Evolutionary conservation across 64 coral and sea anemone species (phyloP).

Genomic region (Pocillopora damicornis): DNA sequence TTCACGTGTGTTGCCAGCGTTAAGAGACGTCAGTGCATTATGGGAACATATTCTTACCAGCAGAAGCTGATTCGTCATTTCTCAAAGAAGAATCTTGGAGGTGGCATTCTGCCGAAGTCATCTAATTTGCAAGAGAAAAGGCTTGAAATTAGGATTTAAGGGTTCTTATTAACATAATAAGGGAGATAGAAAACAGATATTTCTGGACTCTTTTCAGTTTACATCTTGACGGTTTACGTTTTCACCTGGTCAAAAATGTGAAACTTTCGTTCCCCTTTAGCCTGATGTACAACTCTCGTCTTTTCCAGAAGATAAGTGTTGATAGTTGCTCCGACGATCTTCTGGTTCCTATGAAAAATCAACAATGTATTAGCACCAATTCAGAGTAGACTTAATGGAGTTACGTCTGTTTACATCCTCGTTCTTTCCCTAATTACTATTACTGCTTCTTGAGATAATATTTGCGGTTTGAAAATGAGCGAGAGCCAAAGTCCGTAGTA

Average conservation of each 20-base stretch:
- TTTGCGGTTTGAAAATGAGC: too few species aligned
- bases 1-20: neutral
- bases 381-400: too few species aligned
- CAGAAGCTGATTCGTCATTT: neutral
- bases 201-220: too few species aligned
- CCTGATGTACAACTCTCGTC: slow-evolving; percentile 82
- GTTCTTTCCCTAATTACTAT: too few species aligned
- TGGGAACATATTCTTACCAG: neutral
- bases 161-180: too few species aligned
- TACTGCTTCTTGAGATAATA: too few species aligned
- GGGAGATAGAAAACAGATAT: too few species aligned
- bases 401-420: too few species aligned
- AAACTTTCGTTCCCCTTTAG: slow-evolving; percentile 71
- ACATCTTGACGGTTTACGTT: neutral
- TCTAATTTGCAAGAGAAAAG: neutral
- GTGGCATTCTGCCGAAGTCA: neutral
- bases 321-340: slow-evolving; percentile 64
- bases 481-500: too few species aligned
- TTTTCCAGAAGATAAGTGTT: slow-evolving; percentile 84
- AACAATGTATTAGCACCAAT: neutral
- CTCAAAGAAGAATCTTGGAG: neutral
- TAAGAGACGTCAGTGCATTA: neutral
- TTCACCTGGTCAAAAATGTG: slow-evolving; percentile 88
- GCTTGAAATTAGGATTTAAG: too few species aligned
- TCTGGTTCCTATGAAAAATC: slow-evolving; percentile 35